Conservation (phyloP, 1,140 invertebrate species). For the Cydia strobilella region DNA sequence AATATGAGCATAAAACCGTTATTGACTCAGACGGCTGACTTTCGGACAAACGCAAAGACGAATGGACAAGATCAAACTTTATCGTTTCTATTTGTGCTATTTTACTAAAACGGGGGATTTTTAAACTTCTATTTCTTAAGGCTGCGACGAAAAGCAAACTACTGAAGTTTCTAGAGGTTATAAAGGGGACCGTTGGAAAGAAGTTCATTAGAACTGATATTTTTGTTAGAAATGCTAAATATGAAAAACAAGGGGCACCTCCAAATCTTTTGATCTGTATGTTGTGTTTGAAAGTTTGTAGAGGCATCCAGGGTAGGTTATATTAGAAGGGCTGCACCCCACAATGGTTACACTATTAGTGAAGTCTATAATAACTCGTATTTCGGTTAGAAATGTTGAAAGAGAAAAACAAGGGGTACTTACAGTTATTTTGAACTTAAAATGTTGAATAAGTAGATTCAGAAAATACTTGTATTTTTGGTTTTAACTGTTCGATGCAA, state of each 20-base stretch:
- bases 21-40: too few relatives aligned
- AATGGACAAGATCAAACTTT: too few relatives aligned
- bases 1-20: too few relatives aligned
- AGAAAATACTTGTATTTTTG: not conserved
- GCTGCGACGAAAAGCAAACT: too few relatives aligned
- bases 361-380: not conserved
- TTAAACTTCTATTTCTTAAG: too few relatives aligned
- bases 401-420: not conserved
- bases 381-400: constrained; percentile 2
- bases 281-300: not conserved
- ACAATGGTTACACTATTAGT: not conserved
- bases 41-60: too few relatives aligned
- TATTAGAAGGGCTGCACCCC: not conserved
- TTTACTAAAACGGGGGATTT: too few relatives aligned
- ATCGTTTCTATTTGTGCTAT: too few relatives aligned
- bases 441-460: too few relatives aligned
- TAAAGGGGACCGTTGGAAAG: too few relatives aligned
- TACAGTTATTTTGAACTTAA: not conserved
- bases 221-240: not conserved
- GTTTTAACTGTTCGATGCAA: not conserved
- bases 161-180: too few relatives aligned
- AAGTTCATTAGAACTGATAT: not conserved
- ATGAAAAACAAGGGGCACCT: constrained; percentile 8
- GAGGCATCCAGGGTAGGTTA: not conserved
- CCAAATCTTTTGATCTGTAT: not conserved